Conservation (phyloP, 2,888 invertebrate genomes). For the Polydrusus cervinus region DNA sequence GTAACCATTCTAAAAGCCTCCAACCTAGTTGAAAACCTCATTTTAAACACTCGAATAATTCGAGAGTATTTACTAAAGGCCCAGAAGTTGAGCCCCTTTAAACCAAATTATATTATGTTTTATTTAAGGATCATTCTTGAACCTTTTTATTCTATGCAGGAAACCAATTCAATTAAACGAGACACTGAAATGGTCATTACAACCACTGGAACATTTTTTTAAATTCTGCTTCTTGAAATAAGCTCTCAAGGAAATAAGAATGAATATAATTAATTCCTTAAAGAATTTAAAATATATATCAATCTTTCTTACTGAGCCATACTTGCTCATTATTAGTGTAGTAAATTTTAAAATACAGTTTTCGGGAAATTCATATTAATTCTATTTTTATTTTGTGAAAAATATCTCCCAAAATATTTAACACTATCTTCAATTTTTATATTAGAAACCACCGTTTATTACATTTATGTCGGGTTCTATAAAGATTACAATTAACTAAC, state of each 20-base stretch:
- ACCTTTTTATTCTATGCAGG: neutral
- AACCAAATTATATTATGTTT: slow-evolving; percentile 7
- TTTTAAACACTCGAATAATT: slow-evolving; percentile 14
- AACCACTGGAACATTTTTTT: neutral
- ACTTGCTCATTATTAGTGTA: too few relatives aligned
- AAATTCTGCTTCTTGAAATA: neutral
- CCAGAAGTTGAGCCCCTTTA: neutral
- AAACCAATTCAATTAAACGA: slow-evolving; percentile 15
- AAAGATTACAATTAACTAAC: too few relatives aligned
- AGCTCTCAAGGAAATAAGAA: neutral
- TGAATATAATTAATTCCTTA: too few relatives aligned
- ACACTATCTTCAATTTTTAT: too few relatives aligned
- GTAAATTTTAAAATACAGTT: too few relatives aligned
- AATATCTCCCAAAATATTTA: too few relatives aligned
- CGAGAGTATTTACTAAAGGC: neutral
- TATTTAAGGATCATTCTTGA: slow-evolving; percentile 10
- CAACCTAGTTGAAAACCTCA: slow-evolving; percentile 1
- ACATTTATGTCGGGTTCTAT: too few relatives aligned
- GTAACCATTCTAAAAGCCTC: neutral
- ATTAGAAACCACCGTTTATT: too few relatives aligned
- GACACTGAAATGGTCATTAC: neutral
- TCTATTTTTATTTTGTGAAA: too few relatives aligned
- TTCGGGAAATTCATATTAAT: too few relatives aligned
- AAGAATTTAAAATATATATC: too few relatives aligned
- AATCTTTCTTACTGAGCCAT: too few relatives aligned